Evolutionary conservation across 2,113 vertebrate species (phyloP).

Genomic region (Leptodactylus fuscus): DNA sequence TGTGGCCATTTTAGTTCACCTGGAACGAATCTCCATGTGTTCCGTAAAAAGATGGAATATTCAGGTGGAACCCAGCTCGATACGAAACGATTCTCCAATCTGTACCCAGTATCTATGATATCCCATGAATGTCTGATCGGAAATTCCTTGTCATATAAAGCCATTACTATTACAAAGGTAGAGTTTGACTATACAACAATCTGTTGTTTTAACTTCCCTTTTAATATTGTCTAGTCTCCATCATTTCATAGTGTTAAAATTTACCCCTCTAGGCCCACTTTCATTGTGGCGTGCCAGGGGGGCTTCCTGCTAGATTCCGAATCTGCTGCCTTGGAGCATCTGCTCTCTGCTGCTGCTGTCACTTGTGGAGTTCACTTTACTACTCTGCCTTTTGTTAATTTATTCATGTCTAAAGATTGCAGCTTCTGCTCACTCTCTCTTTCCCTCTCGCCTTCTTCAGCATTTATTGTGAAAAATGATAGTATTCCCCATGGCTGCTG

Average conservation of each 20-base stretch:
- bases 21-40: too few species aligned
- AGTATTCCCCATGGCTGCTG: slow-evolving; percentile 52
- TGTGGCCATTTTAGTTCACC: too few species aligned
- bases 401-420: slow-evolving; percentile 48
- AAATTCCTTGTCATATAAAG: neutral
- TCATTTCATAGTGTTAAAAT: neutral
- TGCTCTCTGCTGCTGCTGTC: neutral
- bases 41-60: too few species aligned
- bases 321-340: neutral
- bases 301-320: neutral
- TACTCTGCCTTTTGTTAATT: slow-evolving; percentile 24
- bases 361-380: neutral
- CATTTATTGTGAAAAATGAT: slow-evolving; percentile 53
- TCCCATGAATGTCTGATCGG: neutral
- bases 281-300: neutral
- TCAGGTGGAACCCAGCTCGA: too few species aligned
- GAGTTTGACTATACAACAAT: neutral
- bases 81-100: too few species aligned
- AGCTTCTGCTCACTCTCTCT: slow-evolving; percentile 1
- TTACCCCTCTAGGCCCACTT: neutral
- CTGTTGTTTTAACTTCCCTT: neutral
- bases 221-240: neutral
- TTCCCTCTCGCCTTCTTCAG: neutral
- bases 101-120: neutral
- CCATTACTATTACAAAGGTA: neutral